Conservation (phyloP, 2,888 invertebrate genomes). For the Patella caerulea region DNA sequence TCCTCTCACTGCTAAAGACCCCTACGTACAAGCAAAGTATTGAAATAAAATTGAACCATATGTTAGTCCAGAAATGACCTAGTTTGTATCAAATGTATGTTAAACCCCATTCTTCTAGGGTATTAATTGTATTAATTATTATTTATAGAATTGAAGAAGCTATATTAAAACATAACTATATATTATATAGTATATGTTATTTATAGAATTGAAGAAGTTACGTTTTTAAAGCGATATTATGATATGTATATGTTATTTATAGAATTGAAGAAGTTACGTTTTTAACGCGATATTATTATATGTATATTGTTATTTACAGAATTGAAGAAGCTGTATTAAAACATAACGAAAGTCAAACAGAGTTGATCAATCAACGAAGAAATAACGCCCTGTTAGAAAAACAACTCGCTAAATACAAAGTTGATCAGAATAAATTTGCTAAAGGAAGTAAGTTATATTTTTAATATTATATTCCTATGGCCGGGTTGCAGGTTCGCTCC, state of each 20-base stretch:
- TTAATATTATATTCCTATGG: not conserved
- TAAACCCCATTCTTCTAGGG: too few species aligned
- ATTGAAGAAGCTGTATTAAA: constrained; percentile 48
- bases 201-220: constrained; percentile 45
- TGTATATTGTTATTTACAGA: constrained; percentile 31
- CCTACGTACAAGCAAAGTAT: too few species aligned
- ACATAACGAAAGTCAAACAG: constrained; percentile 43
- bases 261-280: constrained; percentile 13
- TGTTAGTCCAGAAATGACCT: too few species aligned
- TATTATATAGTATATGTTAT: too few species aligned
- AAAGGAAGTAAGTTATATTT: constrained; percentile 9
- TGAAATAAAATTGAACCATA: too few species aligned
- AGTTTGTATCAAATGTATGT: too few species aligned
- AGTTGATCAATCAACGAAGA: constrained; percentile 58
- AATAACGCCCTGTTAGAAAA: constrained; percentile 66
- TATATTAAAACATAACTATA: constrained; percentile 29
- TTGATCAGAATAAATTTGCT: constrained; percentile 37
- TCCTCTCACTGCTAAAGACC: too few species aligned
- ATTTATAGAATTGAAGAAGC: constrained; percentile 51
- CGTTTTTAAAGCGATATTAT: constrained; percentile 18
- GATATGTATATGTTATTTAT: too few species aligned
- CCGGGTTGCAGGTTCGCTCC: too few species aligned
- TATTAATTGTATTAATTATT: too few species aligned
- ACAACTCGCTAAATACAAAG: constrained; percentile 63
- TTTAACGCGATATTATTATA: not conserved